Base-by-base conservation (phyloP, 2,888 invertebrate genomes). In the Drosophila prolongata region DNA sequence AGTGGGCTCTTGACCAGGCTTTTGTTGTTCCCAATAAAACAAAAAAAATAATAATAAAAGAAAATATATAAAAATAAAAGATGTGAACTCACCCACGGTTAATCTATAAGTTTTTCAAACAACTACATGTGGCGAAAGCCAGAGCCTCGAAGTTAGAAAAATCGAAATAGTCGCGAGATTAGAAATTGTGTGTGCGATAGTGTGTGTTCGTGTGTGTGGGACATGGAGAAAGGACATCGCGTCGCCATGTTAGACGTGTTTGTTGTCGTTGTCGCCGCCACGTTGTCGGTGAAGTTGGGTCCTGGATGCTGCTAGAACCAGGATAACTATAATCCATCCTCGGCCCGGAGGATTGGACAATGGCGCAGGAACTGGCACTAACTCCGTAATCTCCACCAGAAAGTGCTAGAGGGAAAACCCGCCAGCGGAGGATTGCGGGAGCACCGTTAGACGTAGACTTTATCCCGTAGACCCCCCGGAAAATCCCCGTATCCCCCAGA, bases 1-100 rank as follows among this genome's bases (percentile, higher is more conserved):
- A 83, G 89, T 90, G 90, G 90, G 82, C 85, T 81, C 77, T 70
- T 86, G 86, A 86, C 68, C 83, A 80, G 80, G 79, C 87, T 86
- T 90, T 89, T 89, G 86, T 89, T 81, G 81, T 81, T 77, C 56
- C 77, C 77, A 76, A 69, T 47, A 77, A 30, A n/a, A 60, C 68
- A 62, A 65, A 57, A 54, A 65, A 69, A 77, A 57, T 65, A 76
- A 65, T 66, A 44, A 69, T 35, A 57, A 27, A 50, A 66, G 54
- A 70, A 42, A 42, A 67, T 53, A 62, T 13, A 64, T 24, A 47
- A 46, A 61, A 35, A 52, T 42, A 56, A 14, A 64, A 60, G n/a
- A 60, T 35, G 60, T 49, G 34, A 47, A 49, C 16, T 14, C 19
- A 35, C 19, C n/a, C n/a, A n/a, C 69, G 79, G 83, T 58, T 75